phyloP scores from a whole-genome alignment of 2,888 invertebrate species.

The Linnaemya tessellans region DNA sequence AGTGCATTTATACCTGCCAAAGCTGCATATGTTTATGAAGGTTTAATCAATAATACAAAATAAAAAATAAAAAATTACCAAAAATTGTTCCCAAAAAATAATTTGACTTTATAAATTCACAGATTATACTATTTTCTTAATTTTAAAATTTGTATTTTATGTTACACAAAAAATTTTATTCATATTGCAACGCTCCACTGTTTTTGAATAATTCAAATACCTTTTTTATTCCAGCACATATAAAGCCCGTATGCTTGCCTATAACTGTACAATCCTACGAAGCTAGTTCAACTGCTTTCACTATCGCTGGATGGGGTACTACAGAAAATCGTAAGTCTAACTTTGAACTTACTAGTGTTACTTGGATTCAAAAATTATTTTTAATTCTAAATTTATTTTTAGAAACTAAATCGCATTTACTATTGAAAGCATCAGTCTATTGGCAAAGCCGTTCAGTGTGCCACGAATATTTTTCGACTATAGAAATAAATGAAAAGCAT shows the following conservation, averaged over 20 bases:
- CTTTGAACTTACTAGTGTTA: neutral
- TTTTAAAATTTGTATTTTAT: too few relatives aligned
- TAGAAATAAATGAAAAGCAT: conserved; percentile 76
- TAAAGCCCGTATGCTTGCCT: conserved; percentile 79
- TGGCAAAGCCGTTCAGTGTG: conserved; percentile 74
- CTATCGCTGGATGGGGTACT: conserved; percentile 80
- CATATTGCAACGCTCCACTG: too few relatives aligned
- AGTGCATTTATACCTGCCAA: too few relatives aligned
- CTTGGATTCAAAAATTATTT: neutral
- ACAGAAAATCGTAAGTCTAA: conserved; percentile 74
- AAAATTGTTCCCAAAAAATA: too few relatives aligned
- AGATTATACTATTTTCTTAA: too few relatives aligned
- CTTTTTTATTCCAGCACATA: conserved; percentile 73
- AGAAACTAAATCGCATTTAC: conserved; percentile 72
- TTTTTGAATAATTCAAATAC: too few relatives aligned
- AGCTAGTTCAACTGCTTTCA: conserved; percentile 70
- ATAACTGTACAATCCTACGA: conserved; percentile 72
- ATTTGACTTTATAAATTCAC: too few relatives aligned
- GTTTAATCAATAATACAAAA: too few relatives aligned
- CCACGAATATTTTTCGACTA: conserved; percentile 72
- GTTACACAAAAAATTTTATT: too few relatives aligned
- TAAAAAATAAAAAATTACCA: too few relatives aligned
- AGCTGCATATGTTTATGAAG: too few relatives aligned
- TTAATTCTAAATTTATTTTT: neutral
- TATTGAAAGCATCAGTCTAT: conserved; percentile 76